Evolutionary conservation across 2,888 invertebrate genomes (phyloP).

Genomic region (Tupiocoris notatus): DNA sequence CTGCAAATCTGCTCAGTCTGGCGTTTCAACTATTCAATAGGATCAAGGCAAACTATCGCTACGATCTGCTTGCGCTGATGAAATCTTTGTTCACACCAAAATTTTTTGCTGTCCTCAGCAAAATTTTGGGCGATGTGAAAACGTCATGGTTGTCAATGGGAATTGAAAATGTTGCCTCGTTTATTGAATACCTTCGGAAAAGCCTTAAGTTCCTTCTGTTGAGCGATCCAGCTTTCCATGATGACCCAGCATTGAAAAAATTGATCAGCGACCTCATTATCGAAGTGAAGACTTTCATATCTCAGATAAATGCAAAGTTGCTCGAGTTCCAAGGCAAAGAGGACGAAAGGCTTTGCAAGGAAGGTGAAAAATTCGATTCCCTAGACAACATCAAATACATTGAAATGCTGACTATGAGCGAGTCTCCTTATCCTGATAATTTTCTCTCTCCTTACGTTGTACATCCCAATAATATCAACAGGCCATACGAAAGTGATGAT

Average conservation of each 20-base stretch:
- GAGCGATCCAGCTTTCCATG: conserved; percentile 4
- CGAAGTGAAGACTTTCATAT: neutral
- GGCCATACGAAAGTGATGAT: conserved; percentile 63
- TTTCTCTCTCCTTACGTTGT: neutral
- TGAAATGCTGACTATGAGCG: neutral
- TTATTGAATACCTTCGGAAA: neutral
- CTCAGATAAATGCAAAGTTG: neutral
- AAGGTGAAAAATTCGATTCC: neutral
- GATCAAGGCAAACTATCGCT: neutral
- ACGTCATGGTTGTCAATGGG: neutral
- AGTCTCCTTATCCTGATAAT: conserved; percentile 1
- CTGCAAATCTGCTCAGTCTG: neutral
- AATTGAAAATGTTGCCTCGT: conserved; percentile 4
- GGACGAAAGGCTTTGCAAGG: neutral
- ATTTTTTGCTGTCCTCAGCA: neutral
- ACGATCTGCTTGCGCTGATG: neutral
- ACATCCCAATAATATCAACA: conserved; percentile 59
- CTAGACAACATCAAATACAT: neutral
- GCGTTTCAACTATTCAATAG: neutral
- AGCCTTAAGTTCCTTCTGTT: conserved; percentile 2
- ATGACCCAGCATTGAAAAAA: neutral
- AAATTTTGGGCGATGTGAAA: neutral
- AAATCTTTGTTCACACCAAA: conserved; percentile 15
- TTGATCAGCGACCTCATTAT: neutral
- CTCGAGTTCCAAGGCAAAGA: neutral